A percentile compares a stretch with the other conserved stretches of the same genome.
Conservation (phyloP, 1,140 invertebrate species). For the Harlomillsia oculata region DNA sequence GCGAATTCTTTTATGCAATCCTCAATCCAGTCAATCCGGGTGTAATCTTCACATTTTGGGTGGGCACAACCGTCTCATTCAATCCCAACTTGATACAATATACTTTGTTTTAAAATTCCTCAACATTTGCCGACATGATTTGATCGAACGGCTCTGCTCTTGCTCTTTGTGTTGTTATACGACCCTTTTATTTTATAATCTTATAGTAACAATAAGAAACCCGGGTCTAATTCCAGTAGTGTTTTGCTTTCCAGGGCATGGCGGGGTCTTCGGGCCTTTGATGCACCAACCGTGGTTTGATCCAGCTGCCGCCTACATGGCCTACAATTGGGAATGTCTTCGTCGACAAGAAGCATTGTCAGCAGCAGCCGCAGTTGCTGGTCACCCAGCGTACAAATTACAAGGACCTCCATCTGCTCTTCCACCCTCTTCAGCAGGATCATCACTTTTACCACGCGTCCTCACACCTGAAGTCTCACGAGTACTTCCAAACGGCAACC, state of each 20-base stretch:
- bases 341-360: slow-evolving; percentile 23
- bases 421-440: background rate
- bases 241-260: slow-evolving; percentile 35
- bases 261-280: slow-evolving; percentile 35
- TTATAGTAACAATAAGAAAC: too few species aligned
- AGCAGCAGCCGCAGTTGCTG: slow-evolving; percentile 5
- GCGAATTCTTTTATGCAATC: too few species aligned
- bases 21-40: too few species aligned
- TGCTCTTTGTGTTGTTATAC: too few species aligned
- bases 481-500: background rate
- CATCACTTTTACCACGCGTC: slow-evolving; percentile 2
- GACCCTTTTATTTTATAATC: too few species aligned
- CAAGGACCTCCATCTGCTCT: background rate
- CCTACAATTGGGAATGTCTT: slow-evolving; percentile 35
- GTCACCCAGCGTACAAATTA: slow-evolving; percentile 1
- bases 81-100: too few species aligned
- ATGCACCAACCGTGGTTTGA: slow-evolving; percentile 36
- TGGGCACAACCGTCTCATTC: too few species aligned
- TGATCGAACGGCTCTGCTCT: too few species aligned
- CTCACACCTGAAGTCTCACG: slow-evolving; percentile 7
- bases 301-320: slow-evolving; percentile 36
- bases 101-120: too few species aligned
- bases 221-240: slow-evolving; percentile 19
- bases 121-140: too few species aligned
- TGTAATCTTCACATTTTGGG: too few species aligned